Base-by-base conservation (phyloP, 2,797 vertebrate genomes). In the Takifugu ocellatus region DNA sequence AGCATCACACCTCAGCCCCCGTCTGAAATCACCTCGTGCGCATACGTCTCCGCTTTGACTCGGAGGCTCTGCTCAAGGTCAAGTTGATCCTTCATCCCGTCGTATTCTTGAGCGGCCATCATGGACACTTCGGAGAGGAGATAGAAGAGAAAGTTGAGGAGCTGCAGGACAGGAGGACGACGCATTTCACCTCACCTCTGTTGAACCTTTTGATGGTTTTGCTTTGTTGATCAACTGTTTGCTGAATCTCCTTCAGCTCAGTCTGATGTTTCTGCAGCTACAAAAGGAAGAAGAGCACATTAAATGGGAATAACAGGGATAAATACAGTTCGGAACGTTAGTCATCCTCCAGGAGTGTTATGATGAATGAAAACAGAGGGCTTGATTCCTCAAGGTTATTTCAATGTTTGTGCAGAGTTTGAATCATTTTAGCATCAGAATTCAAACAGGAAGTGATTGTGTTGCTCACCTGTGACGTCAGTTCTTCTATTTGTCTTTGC, bases 141-240 rank as follows among this genome's bases (percentile, higher is more conserved):
- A 39, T 1, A 3, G 36, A 12, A 5, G 36, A 39, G 36, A 33
- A 2, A 10, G 31, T 10, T 33, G 31, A 33, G 31, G 31, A 33
- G 2, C 7, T 33, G 31, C 31, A 33, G 31, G 31, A 2, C 27
- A 29, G 27, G 27, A 29, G 27, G 27, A 29, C 27, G 31, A 7
- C 16, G 43, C 12, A 7, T 12, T 5, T 44, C 14, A 46, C 2
- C 86, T 79, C 62, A 92, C 92, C 90, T 89, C 92, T 84, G 72
- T 92, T 92, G 51, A 92, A 92, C 43, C 90, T 89, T 87, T 92
- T 92, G 76, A 93, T 91, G 74, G 87, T 91, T 76, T 89, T 91
- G 44, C 14, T 85, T 63, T 93, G 91, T 49, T 88, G 79, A n/a
- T 90, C 83, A 0, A 88, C 76, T 10, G 82, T 88, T 72, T 89